A percentile compares a stretch with the other conserved stretches of the same genome.
Evolutionary conservation across 2,888 invertebrate genomes (phyloP).

Genomic region (Heliconius erato): DNA sequence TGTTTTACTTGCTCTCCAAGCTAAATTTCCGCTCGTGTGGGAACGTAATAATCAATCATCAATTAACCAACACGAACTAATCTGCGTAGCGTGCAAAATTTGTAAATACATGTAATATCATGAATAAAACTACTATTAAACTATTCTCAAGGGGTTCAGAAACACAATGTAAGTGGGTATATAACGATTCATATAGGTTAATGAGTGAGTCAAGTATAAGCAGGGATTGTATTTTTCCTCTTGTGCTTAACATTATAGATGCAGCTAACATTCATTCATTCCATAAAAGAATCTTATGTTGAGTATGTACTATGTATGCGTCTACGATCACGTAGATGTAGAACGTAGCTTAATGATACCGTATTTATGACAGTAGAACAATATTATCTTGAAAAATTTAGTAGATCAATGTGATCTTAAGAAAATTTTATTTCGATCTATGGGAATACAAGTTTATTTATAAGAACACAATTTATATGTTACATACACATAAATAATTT

Average conservation of each 20-base stretch:
- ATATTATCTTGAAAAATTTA: neutral
- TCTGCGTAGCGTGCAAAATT: constrained; percentile 14
- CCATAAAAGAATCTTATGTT: constrained; percentile 3
- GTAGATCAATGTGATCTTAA: neutral
- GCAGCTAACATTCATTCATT: constrained; percentile 10
- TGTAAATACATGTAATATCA: constrained; percentile 1
- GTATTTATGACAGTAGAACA: neutral
- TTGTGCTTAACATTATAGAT: constrained; percentile 11
- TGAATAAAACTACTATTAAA: neutral
- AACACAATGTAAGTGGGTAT: neutral
- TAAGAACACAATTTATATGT: too few relatives aligned
- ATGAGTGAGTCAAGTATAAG: neutral
- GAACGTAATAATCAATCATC: constrained; percentile 26
- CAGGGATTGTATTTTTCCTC: neutral
- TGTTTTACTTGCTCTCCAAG: neutral
- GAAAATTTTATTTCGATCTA: neutral
- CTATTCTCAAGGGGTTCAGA: neutral
- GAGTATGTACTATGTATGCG: neutral
- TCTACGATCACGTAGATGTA: neutral
- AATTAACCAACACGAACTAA: constrained; percentile 7
- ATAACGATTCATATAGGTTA: constrained; percentile 9
- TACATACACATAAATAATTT: too few relatives aligned
- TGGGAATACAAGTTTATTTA: neutral
- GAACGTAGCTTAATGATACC: constrained; percentile 17
- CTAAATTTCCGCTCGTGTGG: constrained; percentile 18